Percentiles rank a stretch among this genome's conserved stretches.
Evolutionary conservation across 2,797 vertebrate genomes (phyloP).

Genomic region (Sarcoramphus papa): DNA sequence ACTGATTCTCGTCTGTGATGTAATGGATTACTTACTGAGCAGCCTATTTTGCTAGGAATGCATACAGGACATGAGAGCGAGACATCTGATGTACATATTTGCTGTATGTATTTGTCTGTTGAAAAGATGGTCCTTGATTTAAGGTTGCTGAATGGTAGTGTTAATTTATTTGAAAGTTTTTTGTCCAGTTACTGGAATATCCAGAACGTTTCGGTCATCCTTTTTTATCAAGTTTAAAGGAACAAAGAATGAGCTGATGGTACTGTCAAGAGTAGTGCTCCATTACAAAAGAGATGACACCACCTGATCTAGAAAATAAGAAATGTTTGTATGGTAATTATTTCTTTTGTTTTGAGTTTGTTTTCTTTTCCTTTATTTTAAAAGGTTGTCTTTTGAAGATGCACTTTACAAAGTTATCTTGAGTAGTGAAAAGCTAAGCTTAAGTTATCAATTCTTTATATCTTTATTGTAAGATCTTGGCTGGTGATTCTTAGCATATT

Average conservation of each 20-base stretch:
- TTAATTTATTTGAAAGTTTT: not conserved
- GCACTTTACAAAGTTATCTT: not conserved
- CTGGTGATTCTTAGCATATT: not conserved
- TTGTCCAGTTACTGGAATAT: not conserved
- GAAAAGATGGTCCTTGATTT: not conserved
- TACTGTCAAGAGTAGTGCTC: not conserved
- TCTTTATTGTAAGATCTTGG: not conserved
- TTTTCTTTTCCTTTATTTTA: not conserved
- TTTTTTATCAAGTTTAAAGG: not conserved
- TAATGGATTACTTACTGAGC: not conserved
- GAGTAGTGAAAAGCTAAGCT: not conserved
- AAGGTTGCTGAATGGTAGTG: not conserved
- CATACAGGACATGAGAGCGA: not conserved
- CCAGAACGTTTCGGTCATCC: not conserved
- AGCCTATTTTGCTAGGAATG: not conserved
- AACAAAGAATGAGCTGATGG: not conserved
- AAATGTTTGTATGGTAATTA: not conserved
- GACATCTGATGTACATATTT: not conserved
- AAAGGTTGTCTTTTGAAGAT: not conserved
- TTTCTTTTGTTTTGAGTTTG: not conserved
- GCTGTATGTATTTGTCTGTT: not conserved
- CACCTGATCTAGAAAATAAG: not conserved
- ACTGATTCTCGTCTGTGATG: not conserved
- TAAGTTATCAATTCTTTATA: not conserved
- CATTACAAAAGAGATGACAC: not conserved